Conservation (phyloP, 2,797 vertebrate genomes). For the Scomberomorus guttatus region DNA sequence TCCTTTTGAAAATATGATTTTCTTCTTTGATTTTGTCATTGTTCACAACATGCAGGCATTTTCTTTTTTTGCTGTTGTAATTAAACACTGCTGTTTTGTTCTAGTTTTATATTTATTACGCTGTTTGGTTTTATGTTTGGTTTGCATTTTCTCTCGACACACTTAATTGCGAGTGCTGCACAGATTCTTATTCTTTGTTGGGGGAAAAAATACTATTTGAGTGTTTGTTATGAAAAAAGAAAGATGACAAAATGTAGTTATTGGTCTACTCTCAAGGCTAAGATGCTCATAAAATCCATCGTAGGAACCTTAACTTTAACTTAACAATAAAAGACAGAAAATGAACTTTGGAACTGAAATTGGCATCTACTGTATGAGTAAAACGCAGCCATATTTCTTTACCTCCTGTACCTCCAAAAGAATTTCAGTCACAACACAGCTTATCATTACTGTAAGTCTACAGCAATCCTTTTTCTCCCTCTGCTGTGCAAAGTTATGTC, state of each 20-base stretch:
- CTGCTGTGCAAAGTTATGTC: constrained; percentile 37
- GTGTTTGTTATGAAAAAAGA: neutral
- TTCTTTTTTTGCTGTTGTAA: neutral
- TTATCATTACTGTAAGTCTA: neutral
- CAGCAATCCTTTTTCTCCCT: constrained; percentile 15
- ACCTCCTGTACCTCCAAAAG: neutral
- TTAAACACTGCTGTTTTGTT: neutral
- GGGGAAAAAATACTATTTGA: constrained; percentile 8
- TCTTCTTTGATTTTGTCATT: constrained; percentile 13
- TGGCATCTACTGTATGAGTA: neutral
- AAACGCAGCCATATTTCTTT: neutral
- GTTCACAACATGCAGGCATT: constrained; percentile 1
- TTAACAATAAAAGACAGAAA: neutral
- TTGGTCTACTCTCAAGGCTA: neutral
- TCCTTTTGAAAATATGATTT: constrained; percentile 37
- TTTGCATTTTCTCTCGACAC: neutral
- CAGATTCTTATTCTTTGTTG: neutral
- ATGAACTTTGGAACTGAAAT: neutral
- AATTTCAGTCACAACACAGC: neutral
- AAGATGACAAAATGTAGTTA: neutral
- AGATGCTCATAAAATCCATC: neutral
- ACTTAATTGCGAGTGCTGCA: neutral
- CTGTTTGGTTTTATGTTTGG: neutral
- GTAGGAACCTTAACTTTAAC: neutral
- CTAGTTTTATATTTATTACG: neutral